phyloP scores from a whole-genome alignment of 2,888 invertebrate species.

The Nysson spinosus region DNA sequence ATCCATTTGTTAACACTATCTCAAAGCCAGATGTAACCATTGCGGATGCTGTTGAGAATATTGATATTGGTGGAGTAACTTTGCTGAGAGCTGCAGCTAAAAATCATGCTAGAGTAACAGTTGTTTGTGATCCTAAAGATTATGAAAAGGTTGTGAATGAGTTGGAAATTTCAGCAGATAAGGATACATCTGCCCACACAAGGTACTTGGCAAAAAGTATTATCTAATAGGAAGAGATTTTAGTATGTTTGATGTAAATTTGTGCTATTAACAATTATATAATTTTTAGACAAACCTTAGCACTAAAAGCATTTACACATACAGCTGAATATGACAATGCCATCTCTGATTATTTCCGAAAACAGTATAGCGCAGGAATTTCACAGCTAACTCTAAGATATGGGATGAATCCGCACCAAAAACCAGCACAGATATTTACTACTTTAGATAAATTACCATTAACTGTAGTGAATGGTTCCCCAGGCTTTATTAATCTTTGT shows the following conservation, averaged over 20 bases:
- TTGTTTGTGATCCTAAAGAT: conserved; percentile 94
- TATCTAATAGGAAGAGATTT: not conserved
- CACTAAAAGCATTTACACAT: conserved; percentile 96
- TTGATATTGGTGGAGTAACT: conserved; percentile 98
- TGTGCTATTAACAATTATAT: conserved; percentile 12
- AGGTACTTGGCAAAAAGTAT: conserved; percentile 78
- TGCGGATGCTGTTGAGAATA: conserved; percentile 95
- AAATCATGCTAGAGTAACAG: conserved; percentile 96
- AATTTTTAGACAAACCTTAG: conserved; percentile 84
- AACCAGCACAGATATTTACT: conserved; percentile 95
- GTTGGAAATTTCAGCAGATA: conserved; percentile 81
- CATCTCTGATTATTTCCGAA: conserved; percentile 96
- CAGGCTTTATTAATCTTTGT: conserved; percentile 98
- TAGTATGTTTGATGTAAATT: conserved; percentile 11
- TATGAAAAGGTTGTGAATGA: conserved; percentile 88
- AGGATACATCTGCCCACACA: conserved; percentile 85
- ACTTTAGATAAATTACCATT: conserved; percentile 88
- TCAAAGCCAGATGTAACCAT: conserved; percentile 88
- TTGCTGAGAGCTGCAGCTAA: conserved; percentile 97
- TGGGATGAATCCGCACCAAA: conserved; percentile 99
- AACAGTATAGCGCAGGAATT: conserved; percentile 87
- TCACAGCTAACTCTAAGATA: conserved; percentile 93
- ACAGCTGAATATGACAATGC: conserved; percentile 96
- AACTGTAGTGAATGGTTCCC: conserved; percentile 94
- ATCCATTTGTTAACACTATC: conserved; percentile 95